phyloP scores from a whole-genome alignment of 2,888 invertebrate genomes.

The Trichopria drosophilae region DNA sequence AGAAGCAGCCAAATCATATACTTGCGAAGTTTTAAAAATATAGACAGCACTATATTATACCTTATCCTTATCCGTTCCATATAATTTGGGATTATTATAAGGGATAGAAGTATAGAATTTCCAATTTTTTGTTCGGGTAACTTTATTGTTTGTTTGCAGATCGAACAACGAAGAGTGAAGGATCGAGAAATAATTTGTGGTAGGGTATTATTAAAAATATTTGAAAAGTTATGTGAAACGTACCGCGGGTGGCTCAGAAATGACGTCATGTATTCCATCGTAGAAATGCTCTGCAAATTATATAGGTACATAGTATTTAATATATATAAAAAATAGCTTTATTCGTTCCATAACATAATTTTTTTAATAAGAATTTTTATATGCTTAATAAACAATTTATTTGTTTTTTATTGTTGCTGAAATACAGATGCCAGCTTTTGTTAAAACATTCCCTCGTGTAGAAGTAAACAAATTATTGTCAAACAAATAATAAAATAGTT shows the following conservation, averaged over 20 bases:
- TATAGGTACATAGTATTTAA: slow-evolving; percentile 27
- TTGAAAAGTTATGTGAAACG: slow-evolving; percentile 43
- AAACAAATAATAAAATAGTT: too few relatives aligned
- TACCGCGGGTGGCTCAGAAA: slow-evolving; percentile 40
- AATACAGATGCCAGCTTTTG: too few relatives aligned
- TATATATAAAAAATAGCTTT: too few relatives aligned
- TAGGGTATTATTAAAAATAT: slow-evolving; percentile 45
- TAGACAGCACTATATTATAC: too few relatives aligned
- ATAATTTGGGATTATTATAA: background rate
- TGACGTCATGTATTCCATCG: slow-evolving; percentile 35
- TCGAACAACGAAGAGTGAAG: slow-evolving; percentile 33
- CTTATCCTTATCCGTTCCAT: background rate
- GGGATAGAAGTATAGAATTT: too few relatives aligned
- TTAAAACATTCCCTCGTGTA: too few relatives aligned
- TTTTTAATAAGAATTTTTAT: too few relatives aligned
- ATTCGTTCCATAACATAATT: too few relatives aligned
- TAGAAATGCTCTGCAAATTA: slow-evolving; percentile 38
- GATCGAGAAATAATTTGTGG: slow-evolving; percentile 43
- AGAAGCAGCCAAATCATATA: too few relatives aligned
- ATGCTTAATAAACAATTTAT: background rate
- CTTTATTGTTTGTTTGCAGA: slow-evolving; percentile 34
- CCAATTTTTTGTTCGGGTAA: too few relatives aligned
- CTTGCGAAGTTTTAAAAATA: too few relatives aligned
- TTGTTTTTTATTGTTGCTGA: slow-evolving; percentile 5
- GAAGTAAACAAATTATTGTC: too few relatives aligned